Evolutionary conservation across 2,113 vertebrate species (phyloP).

Genomic region (Lamprologus callipterus): DNA sequence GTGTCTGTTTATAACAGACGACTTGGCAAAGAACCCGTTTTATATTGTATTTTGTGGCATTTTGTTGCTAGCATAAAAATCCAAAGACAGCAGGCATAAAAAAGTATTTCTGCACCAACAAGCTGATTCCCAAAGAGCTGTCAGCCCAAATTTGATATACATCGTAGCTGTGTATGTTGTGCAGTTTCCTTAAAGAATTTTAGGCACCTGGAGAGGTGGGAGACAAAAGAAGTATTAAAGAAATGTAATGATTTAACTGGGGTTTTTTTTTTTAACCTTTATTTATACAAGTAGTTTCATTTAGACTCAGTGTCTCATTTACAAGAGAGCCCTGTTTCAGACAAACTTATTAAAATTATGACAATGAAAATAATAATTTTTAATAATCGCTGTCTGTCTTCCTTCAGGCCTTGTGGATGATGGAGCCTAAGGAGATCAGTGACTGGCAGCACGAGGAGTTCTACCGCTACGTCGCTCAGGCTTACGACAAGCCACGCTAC

Average conservation of each 20-base stretch:
- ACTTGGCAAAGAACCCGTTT: neutral
- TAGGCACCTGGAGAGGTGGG: neutral
- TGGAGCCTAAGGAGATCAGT: conserved; percentile 87
- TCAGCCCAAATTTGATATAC: neutral
- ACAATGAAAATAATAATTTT: neutral
- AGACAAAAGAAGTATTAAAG: neutral
- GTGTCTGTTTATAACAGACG: neutral
- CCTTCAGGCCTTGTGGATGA: conserved; percentile 88
- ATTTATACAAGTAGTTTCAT: neutral
- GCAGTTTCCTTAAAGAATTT: neutral
- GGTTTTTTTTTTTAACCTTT: rapidly evolving
- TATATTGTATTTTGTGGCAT: neutral
- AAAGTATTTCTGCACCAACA: neutral
- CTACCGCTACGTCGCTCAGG: conserved; percentile 85
- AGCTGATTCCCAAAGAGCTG: neutral
- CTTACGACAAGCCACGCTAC: conserved; percentile 89
- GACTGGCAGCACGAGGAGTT: conserved; percentile 95
- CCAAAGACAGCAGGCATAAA: neutral
- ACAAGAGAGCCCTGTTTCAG: neutral
- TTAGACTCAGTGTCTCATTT: neutral
- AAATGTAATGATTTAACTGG: neutral
- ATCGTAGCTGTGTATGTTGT: neutral
- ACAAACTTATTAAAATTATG: neutral
- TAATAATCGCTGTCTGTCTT: neutral
- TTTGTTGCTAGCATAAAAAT: neutral